A percentile compares a stretch with the other conserved stretches of the same genome.
Conservation (phyloP, 2,113 vertebrate species). For the Poecilia latipinna region DNA sequence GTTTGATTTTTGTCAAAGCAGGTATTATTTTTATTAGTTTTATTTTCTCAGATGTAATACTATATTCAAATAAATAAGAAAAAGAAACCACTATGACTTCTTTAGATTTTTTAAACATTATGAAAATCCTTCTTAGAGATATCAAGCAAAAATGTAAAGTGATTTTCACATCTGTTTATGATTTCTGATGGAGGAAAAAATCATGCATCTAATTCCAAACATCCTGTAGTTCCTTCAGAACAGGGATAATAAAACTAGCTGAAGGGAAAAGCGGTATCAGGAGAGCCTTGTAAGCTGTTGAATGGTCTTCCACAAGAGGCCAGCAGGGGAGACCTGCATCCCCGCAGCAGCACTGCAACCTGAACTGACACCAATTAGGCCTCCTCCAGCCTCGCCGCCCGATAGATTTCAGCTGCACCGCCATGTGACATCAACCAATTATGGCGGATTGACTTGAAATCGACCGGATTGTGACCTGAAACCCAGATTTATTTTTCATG, state of each 20-base stretch:
- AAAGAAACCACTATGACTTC: background rate
- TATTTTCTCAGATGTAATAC: background rate
- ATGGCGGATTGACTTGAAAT: conserved; percentile 76
- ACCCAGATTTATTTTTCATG: conserved; percentile 81
- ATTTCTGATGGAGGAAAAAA: background rate
- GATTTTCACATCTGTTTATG: background rate
- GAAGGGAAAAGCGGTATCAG: conserved; percentile 13
- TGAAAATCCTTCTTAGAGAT: background rate
- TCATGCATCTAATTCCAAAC: background rate
- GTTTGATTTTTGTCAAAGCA: too few species aligned
- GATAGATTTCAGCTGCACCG: conserved; percentile 67
- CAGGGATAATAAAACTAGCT: background rate
- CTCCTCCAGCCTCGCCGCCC: conserved; percentile 65
- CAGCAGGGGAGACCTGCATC: conserved; percentile 57
- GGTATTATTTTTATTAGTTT: background rate
- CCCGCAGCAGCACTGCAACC: conserved; percentile 63
- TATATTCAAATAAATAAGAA: background rate
- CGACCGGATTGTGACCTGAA: conserved; percentile 81
- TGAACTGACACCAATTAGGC: conserved; percentile 82
- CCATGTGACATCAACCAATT: conserved; percentile 79
- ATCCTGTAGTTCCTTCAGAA: background rate
- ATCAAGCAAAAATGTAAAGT: background rate
- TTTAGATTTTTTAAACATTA: background rate
- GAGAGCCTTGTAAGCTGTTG: conserved; percentile 52
- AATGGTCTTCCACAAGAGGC: conserved; percentile 38